A percentile compares a stretch with the other conserved stretches of the same genome.
These are phyloP conservation scores for Odontamblyopus lacepedii DNA, from an alignment of 2,797 vertebrate species.

Conservation along the genomic window DNA sequence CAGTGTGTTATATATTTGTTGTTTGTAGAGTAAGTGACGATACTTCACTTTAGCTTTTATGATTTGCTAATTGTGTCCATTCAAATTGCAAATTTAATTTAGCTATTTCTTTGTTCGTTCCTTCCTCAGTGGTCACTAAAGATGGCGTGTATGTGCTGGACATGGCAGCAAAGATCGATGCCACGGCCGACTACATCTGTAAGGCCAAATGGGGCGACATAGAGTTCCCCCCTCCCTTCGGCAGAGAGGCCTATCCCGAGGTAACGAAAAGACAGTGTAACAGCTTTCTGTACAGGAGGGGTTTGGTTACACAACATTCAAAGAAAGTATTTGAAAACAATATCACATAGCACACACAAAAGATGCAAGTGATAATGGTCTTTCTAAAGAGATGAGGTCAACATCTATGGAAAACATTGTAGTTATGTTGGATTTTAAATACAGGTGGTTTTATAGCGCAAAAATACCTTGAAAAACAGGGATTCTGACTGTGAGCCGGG, in stretches of 20 bases:
- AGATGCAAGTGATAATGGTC: no score
- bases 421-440: no score
- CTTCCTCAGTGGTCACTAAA: slow-evolving; percentile 82
- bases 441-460: no score
- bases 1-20: background rate
- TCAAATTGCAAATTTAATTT: background rate
- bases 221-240: slow-evolving; percentile 96
- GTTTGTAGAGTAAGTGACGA: background rate
- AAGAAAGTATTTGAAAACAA: no score
- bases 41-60: no score
- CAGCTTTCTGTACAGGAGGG: background rate
- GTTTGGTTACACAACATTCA: background rate
- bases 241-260: slow-evolving; percentile 97
- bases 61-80: no score
- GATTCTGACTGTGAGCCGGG: no score
- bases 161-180: slow-evolving; percentile 95
- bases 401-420: no score
- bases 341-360: no score
- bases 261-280: slow-evolving; percentile 64
- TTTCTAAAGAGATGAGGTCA: no score
- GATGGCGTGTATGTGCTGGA: slow-evolving; percentile 91
- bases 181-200: slow-evolving; percentile 96
- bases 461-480: no score
- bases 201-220: slow-evolving; percentile 97
- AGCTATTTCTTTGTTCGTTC: background rate